Evolutionary conservation across 2,888 invertebrate species (phyloP).

Genomic region (Megastigmus dorsalis): DNA sequence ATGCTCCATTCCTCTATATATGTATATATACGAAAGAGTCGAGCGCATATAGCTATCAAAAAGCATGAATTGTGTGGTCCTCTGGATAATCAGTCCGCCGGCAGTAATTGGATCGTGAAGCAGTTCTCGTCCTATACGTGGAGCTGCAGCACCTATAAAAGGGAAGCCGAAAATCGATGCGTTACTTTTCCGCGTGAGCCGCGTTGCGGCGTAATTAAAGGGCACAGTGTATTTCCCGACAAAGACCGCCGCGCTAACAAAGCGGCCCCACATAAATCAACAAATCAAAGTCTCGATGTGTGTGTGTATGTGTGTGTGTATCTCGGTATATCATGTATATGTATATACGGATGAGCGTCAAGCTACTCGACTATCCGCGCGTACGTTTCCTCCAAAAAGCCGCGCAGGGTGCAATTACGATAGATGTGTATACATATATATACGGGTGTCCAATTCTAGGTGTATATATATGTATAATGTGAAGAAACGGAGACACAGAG

Average conservation of each 20-base stretch:
- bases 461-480: neutral
- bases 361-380: neutral
- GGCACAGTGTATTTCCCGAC: conserved; percentile 40
- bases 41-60: neutral
- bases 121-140: neutral
- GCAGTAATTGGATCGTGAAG: conserved; percentile 12
- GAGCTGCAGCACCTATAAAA: neutral
- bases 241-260: neutral
- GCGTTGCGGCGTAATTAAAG: conserved; percentile 34
- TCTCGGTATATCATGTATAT: neutral
- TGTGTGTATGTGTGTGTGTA: no score
- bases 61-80: conserved; percentile 30
- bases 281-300: conserved; percentile 27
- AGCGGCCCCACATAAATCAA: conserved; percentile 14
- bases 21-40: neutral
- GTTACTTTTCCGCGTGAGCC: conserved; percentile 35
- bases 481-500: neutral
- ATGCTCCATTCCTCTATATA: neutral
- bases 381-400: conserved; percentile 23
- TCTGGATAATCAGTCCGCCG: neutral
- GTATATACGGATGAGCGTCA: no score
- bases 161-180: conserved; percentile 10
- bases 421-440: conserved; percentile 5
- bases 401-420: conserved; percentile 28
- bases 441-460: neutral